Percentiles rank a stretch among this genome's conserved stretches.
These are phyloP conservation scores for Physocephala rufipes DNA, from an alignment of 2,888 invertebrate genomes.

Conservation along the genomic window DNA sequence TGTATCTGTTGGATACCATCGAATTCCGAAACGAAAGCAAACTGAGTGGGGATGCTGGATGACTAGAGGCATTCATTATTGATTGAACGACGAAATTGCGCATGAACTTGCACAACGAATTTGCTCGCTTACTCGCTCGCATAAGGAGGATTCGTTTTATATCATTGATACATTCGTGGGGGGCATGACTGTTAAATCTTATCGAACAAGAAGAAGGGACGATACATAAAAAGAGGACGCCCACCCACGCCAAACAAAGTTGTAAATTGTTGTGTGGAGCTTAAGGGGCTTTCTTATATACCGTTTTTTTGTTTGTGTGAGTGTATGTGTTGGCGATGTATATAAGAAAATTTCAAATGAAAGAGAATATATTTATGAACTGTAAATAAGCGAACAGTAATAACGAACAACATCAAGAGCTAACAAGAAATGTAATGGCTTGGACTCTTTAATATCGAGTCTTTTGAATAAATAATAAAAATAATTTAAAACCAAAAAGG, in stretches of 20 bases:
- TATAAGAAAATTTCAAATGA: background rate
- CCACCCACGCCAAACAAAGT: constrained; percentile 17
- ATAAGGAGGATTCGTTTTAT: too few relatives aligned
- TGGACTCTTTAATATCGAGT: constrained; percentile 26
- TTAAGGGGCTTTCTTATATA: background rate
- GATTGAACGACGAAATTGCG: constrained; percentile 34
- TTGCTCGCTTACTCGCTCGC: constrained; percentile 24
- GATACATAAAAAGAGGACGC: constrained; percentile 28
- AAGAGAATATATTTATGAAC: background rate
- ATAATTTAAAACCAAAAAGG: constrained; percentile 17
- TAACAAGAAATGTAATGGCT: background rate
- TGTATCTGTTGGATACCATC: background rate
- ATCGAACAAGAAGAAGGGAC: constrained; percentile 20
- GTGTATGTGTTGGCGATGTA: background rate
- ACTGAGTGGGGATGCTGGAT: background rate
- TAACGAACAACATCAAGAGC: constrained; percentile 5
- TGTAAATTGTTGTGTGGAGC: background rate
- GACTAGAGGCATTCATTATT: background rate
- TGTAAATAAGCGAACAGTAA: constrained; percentile 2
- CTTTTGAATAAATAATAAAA: constrained; percentile 33
- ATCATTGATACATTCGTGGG: constrained; percentile 25
- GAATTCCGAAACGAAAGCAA: background rate
- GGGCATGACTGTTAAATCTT: constrained; percentile 24
- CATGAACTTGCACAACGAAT: constrained; percentile 29
- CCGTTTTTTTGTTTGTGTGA: background rate